These are phyloP conservation scores for Chesias legatella DNA, from an alignment of 2,888 invertebrate genomes.

Conservation along the genomic window DNA sequence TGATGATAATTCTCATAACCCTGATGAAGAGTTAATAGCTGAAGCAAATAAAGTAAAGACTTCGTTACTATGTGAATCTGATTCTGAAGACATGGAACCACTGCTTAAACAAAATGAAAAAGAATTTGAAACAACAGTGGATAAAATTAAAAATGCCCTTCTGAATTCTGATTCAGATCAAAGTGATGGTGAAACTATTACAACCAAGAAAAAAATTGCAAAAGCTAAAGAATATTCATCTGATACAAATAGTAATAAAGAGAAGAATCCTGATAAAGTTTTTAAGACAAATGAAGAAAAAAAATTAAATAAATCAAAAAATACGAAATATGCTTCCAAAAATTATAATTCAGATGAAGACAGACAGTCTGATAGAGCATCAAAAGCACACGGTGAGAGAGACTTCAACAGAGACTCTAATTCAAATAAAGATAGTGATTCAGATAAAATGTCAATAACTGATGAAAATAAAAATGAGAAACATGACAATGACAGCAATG, in stretches of 20 bases:
- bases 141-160: conserved; percentile 32
- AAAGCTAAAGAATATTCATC: neutral
- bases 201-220: conserved; percentile 1
- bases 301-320: too few species aligned
- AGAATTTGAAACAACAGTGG: conserved; percentile 5
- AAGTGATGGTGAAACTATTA: conserved; percentile 11
- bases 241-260: neutral
- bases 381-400: neutral
- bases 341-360: too few species aligned
- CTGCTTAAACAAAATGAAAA: conserved; percentile 4
- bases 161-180: conserved; percentile 40
- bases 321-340: too few species aligned
- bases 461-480: conserved; percentile 2
- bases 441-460: conserved; percentile 3
- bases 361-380: too few species aligned
- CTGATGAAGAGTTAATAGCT: conserved; percentile 15
- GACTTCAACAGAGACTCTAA: neutral
- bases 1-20: neutral
- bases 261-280: neutral
- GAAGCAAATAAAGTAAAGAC: conserved; percentile 34
- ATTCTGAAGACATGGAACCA: conserved; percentile 29
- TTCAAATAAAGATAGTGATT: neutral
- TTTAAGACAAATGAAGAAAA: neutral
- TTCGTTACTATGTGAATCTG: conserved; percentile 39
- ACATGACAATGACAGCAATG: neutral